Evolutionary conservation across 1,140 invertebrate genomes (phyloP), one percentile per base, ranked within the genome.

Genomic region (Drosophila pruinosa): DNA sequence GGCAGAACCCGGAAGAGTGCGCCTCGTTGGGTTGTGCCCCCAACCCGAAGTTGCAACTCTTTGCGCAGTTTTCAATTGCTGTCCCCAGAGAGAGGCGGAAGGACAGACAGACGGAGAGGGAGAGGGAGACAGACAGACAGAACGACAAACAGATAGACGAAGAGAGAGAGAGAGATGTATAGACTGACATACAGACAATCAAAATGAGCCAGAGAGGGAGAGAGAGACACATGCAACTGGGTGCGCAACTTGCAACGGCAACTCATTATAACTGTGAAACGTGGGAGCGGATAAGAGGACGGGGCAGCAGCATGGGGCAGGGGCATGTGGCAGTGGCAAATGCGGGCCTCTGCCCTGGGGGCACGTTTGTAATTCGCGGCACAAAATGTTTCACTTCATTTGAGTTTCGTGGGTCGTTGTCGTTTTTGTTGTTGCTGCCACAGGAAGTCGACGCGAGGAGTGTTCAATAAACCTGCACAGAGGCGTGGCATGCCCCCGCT

Each of bases 341-440:
- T 81, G 78, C 78, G 78, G 78, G 78, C 62, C 54, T 48, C 31
- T 3, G 31, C 3, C 31, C 31, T 14, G 63, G 63, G 59, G 63
- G 39, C 62, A 65, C 74, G 54, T 75, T 88, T 88, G 75, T 88
- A 78, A 88, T 88, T 88, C 82, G 82, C 82, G 54, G 78, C 82
- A 88, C 82, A 88, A 50, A 88, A 82, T 83, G 82, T 76, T 88
- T 88, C 78, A 78, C 82, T 88, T 88, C 82, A 88, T 88, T 88
- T 78, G 83, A 82, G 74, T 88, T 88, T 82, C 75, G 75, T 82
- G 71, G 69, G 53, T 65, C 53, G 72, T 59, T 54, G 75, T 22
- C 21, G 48, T 26, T 14, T 3, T 31, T 10, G 12, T n/a, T 22
- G 14, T 2, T 26, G 61, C 14, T 28, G 59, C 59, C 36, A 76